These are phyloP conservation scores for Hippolais icterina DNA, from an alignment of 2,113 vertebrate species.

Conservation along the genomic window DNA sequence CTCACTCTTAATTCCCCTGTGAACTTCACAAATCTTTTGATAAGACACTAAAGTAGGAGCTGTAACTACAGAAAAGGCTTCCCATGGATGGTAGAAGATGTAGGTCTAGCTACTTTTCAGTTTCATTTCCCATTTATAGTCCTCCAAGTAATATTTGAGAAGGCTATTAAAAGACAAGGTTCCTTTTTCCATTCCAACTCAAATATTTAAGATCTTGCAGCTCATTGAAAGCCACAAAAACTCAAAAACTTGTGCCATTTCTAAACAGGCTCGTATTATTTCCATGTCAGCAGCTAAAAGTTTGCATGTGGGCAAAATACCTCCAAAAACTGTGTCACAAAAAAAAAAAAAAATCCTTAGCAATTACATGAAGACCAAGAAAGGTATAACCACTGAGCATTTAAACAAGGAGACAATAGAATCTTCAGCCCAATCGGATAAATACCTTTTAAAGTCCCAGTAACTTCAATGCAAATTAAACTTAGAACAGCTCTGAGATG, in stretches of 20 bases:
- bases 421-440: neutral
- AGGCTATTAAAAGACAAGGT: neutral
- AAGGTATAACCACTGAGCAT: neutral
- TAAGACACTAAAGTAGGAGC: neutral
- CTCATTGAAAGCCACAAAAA: neutral
- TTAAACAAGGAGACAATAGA: neutral
- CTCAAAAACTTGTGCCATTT: neutral
- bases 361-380: neutral
- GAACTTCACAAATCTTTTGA: neutral
- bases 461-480: slow-evolving; percentile 7
- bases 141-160: neutral
- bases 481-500: neutral
- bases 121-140: neutral
- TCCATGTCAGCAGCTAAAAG: neutral
- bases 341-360: neutral
- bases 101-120: neutral
- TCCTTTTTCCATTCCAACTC: neutral
- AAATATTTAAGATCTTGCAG: neutral
- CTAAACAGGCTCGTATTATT: neutral
- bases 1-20: neutral
- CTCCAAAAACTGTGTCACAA: neutral
- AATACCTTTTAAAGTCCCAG: neutral
- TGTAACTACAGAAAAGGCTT: neutral
- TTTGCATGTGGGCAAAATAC: neutral
- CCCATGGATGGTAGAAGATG: neutral